Percentiles rank a stretch among this genome's conserved stretches.
Evolutionary conservation across 2,888 invertebrate species (phyloP).

Genomic region (Orchesellides sinensis): DNA sequence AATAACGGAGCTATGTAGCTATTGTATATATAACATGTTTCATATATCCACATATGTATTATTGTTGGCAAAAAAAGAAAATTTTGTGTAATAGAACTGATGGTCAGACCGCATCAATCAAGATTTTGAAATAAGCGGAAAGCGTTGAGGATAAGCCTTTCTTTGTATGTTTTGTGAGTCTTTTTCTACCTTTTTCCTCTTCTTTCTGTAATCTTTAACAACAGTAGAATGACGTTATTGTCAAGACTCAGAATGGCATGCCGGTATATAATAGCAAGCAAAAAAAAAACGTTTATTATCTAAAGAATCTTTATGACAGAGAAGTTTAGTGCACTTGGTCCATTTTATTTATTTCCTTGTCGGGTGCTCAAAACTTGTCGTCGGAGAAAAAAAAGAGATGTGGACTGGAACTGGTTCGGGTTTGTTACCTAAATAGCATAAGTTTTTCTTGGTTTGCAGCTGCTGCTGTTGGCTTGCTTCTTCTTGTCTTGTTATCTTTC

Average conservation of each 20-base stretch:
- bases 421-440: too few relatives aligned
- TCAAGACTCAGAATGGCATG: background rate
- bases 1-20: too few relatives aligned
- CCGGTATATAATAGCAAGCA: conserved; percentile 17
- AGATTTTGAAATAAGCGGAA: too few relatives aligned
- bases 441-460: background rate
- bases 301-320: conserved; percentile 23
- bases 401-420: conserved; percentile 33
- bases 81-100: too few relatives aligned
- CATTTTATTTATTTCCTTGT: conserved; percentile 47
- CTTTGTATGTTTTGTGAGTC: too few relatives aligned
- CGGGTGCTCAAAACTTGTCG: conserved; percentile 18
- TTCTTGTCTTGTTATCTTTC: background rate
- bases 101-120: too few relatives aligned
- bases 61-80: background rate
- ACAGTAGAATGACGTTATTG: too few relatives aligned
- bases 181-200: too few relatives aligned
- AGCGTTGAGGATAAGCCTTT: too few relatives aligned
- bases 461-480: background rate
- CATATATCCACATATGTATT: background rate
- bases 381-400: background rate
- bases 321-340: conserved; percentile 15
- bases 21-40: too few relatives aligned
- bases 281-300: conserved; percentile 38
- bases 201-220: too few relatives aligned